A percentile compares a stretch with the other conserved stretches of the same genome.
These are phyloP conservation scores for Napeogenes inachia DNA, from an alignment of 2,888 invertebrate genomes.

Conservation along the genomic window DNA sequence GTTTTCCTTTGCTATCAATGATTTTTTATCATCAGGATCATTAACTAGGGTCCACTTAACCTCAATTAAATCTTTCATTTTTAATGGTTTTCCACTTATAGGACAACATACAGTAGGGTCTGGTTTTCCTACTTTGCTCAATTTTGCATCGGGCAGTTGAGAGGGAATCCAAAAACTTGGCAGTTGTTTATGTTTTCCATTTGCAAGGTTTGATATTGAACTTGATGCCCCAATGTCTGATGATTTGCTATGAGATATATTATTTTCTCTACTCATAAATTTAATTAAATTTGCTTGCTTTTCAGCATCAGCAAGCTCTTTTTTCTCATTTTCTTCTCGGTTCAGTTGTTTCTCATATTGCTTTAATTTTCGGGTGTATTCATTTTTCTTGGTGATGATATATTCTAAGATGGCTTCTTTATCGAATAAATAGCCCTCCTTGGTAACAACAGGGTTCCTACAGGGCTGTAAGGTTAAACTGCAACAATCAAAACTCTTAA, in stretches of 20 bases:
- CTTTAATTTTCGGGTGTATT: slow-evolving; percentile 91
- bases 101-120: slow-evolving; percentile 66
- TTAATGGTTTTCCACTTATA: slow-evolving; percentile 83
- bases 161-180: slow-evolving; percentile 99
- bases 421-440: slow-evolving; percentile 95
- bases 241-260: slow-evolving; percentile 76
- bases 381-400: slow-evolving; percentile 94
- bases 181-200: slow-evolving; percentile 86
- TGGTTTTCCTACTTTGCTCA: slow-evolving; percentile 72
- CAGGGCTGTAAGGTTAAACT: slow-evolving; percentile 98
- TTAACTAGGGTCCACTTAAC: slow-evolving; percentile 95
- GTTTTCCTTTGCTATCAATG: slow-evolving; percentile 91
- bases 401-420: slow-evolving; percentile 98
- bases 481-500: slow-evolving; percentile 96
- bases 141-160: slow-evolving; percentile 90
- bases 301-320: slow-evolving; percentile 84
- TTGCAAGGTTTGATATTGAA: slow-evolving; percentile 88
- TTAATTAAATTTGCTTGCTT: slow-evolving; percentile 85
- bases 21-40: slow-evolving; percentile 91
- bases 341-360: slow-evolving; percentile 93
- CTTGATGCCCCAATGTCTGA: slow-evolving; percentile 45
- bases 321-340: slow-evolving; percentile 83
- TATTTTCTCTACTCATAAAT: slow-evolving; percentile 90
- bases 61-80: slow-evolving; percentile 93
- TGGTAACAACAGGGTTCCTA: slow-evolving; percentile 88